phyloP scores from a whole-genome alignment of 2,113 vertebrate genomes.

The Ptilorrhoa leucosticta region DNA sequence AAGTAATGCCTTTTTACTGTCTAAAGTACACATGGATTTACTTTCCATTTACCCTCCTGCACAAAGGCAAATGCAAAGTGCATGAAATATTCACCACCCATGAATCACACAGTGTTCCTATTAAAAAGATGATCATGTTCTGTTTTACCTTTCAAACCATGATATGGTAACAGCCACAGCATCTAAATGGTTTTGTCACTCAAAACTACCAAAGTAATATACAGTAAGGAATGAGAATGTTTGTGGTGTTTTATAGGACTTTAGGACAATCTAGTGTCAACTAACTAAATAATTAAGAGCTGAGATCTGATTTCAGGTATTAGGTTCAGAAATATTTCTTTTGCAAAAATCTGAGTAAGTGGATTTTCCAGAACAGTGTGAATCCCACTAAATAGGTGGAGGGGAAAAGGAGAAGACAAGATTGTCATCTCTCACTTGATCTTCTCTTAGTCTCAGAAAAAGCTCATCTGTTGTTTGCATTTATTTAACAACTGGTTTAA shows the following conservation, averaged over 20 bases:
- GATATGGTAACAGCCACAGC: not conserved
- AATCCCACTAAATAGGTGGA: not conserved
- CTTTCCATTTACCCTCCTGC: conserved; percentile 87
- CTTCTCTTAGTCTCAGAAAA: not conserved
- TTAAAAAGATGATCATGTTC: conserved; percentile 59
- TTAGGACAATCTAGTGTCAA: not conserved
- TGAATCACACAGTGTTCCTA: conserved; percentile 66
- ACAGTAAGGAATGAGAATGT: not conserved
- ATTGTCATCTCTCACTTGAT: not conserved
- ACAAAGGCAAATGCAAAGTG: conserved; percentile 85
- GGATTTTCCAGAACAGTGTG: not conserved
- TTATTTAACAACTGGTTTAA: not conserved
- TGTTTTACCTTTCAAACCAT: conserved; percentile 51
- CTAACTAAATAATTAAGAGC: not conserved
- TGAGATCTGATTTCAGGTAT: not conserved
- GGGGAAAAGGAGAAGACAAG: not conserved
- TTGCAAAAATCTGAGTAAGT: not conserved
- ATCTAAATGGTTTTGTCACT: conserved; percentile 56
- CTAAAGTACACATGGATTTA: conserved; percentile 88
- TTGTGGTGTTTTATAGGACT: not conserved
- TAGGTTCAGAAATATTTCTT: not conserved
- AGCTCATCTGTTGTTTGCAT: not conserved
- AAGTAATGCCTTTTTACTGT: conserved; percentile 93
- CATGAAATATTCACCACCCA: conserved; percentile 84
- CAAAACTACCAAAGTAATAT: not conserved